Evolutionary conservation across 2,888 invertebrate genomes (phyloP).

Genomic region (Eristalis intricaria): DNA sequence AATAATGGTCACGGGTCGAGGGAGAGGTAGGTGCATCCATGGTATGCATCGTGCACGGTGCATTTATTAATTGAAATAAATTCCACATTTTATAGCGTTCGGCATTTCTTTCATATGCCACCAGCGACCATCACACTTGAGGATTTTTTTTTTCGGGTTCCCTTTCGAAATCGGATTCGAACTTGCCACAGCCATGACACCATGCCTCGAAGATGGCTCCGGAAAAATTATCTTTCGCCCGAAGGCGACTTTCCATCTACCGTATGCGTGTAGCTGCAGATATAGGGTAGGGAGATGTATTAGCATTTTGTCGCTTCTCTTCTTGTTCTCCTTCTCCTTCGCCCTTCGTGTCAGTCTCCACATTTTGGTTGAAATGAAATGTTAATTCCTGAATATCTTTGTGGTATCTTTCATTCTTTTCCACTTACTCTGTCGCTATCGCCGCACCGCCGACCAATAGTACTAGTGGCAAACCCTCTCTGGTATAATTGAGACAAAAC

Average conservation of each 20-base stretch:
- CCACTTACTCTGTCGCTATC: constrained; percentile 20
- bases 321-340: neutral
- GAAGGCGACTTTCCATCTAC: constrained; percentile 13
- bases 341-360: neutral
- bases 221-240: constrained; percentile 26
- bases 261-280: neutral
- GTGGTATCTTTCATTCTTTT: constrained; percentile 50
- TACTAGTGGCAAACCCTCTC: constrained; percentile 41
- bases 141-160: constrained; percentile 2
- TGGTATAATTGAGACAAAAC: constrained; percentile 68
- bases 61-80: constrained; percentile 72
- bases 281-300: neutral
- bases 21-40: constrained; percentile 38
- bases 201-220: constrained; percentile 11
- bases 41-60: constrained; percentile 66
- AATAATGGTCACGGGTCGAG: constrained; percentile 19
- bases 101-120: constrained; percentile 66
- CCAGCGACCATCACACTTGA: constrained; percentile 15
- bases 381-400: constrained; percentile 44
- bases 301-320: constrained; percentile 8
- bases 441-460: constrained; percentile 44
- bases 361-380: constrained; percentile 28
- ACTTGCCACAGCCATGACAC: neutral
- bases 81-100: constrained; percentile 69
- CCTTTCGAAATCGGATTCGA: neutral